phyloP scores from a whole-genome alignment of 2,888 invertebrate species.

The Petrolisthes manimaculis region DNA sequence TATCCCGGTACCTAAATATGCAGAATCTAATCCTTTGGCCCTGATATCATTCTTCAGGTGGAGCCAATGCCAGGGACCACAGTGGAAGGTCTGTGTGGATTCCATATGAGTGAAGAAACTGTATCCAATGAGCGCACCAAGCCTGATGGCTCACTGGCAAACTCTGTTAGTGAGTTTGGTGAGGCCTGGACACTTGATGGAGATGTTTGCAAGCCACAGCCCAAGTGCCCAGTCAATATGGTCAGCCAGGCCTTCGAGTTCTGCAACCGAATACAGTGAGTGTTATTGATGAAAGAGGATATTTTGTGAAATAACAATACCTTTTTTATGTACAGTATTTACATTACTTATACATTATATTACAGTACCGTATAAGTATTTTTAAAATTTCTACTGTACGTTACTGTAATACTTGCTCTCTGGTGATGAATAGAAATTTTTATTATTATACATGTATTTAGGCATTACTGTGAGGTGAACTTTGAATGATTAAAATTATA shows the following conservation, averaged over 20 bases:
- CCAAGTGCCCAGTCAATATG: constrained; percentile 74
- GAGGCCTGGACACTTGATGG: constrained; percentile 76
- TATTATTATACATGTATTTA: too few species aligned
- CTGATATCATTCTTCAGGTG: constrained; percentile 70
- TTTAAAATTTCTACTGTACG: too few species aligned
- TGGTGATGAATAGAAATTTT: too few species aligned
- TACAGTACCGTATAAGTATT: too few species aligned
- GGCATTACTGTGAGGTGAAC: too few species aligned
- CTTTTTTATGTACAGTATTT: background rate
- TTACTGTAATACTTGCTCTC: too few species aligned
- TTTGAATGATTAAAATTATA: too few species aligned
- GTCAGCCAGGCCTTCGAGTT: constrained; percentile 78
- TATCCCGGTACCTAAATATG: too few species aligned
- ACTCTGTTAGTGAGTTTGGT: constrained; percentile 80
- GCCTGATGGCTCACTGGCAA: constrained; percentile 77
- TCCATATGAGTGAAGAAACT: constrained; percentile 76
- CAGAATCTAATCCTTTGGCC: too few species aligned
- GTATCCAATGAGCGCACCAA: constrained; percentile 78
- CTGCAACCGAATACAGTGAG: constrained; percentile 79
- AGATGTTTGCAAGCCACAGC: constrained; percentile 73
- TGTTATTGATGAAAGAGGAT: constrained; percentile 54
- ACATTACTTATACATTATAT: too few species aligned
- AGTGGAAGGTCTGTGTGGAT: constrained; percentile 86
- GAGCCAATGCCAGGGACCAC: constrained; percentile 75
- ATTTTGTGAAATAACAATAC: too few species aligned